Percentiles rank a stretch among this genome's conserved stretches.
phyloP scores from a whole-genome alignment of 2,113 vertebrate genomes.

The Saguinus imperator region DNA sequence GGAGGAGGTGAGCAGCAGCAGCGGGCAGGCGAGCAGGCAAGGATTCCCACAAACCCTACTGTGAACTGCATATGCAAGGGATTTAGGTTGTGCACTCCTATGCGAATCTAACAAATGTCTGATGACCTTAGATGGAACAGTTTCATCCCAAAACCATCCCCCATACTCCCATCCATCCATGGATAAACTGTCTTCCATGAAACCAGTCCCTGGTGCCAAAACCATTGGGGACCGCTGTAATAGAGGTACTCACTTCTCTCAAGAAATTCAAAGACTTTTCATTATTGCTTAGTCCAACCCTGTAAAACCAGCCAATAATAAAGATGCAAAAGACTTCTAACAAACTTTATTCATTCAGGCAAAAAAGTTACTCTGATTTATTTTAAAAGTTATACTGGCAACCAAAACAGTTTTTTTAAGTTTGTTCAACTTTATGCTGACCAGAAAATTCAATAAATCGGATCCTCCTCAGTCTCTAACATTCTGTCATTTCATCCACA shows the following conservation, averaged over 20 bases:
- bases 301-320: neutral
- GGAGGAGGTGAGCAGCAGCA: no score
- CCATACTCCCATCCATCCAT: no score
- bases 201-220: no score
- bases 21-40: no score
- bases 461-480: neutral
- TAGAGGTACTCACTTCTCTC: neutral
- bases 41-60: no score
- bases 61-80: no score
- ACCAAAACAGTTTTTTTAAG: conserved; percentile 16
- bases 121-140: no score
- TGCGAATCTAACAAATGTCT: no score
- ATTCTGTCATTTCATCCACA: neutral
- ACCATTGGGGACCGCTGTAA: neutral
- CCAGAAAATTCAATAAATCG: neutral
- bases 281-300: neutral
- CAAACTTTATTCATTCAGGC: neutral
- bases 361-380: neutral
- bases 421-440: neutral
- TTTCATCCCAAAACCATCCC: no score
- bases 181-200: no score
- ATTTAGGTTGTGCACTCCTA: no score
- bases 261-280: conserved; percentile 34
- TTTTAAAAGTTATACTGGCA: neutral
- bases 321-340: neutral